Conservation (phyloP, 2,797 vertebrate genomes). For the Gymnoscopelus microlampas region DNA sequence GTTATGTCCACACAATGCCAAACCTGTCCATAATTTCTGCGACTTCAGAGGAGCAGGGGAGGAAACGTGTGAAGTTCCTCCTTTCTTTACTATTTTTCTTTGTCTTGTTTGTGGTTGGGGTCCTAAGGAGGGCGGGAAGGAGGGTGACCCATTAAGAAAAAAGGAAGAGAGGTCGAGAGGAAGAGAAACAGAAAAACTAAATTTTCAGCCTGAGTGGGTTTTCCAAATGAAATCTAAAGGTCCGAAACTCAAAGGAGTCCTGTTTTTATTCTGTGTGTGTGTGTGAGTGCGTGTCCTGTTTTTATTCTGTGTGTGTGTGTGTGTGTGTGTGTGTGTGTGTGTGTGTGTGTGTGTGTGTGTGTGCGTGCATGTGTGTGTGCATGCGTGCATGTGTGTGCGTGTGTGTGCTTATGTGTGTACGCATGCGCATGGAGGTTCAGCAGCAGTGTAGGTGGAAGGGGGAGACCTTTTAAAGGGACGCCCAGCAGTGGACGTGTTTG, state of each 20-base stretch:
- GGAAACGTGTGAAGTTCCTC: conserved; percentile 40
- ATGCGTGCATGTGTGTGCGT: conserved; percentile 28
- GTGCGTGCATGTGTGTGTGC: conserved; percentile 30
- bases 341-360: conserved; percentile 4
- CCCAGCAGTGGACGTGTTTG: conserved; percentile 85
- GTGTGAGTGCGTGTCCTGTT: conserved; percentile 41
- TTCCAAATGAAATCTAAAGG: conserved; percentile 78
- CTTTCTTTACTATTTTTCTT: conserved; percentile 58
- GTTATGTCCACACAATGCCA: conserved; percentile 53
- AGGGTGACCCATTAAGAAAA: conserved; percentile 53
- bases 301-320: conserved; percentile 24
- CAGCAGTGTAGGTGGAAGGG: conserved; percentile 16
- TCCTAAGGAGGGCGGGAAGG: conserved; percentile 20
- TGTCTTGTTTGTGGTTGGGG: conserved; percentile 44
- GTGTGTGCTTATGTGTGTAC: conserved; percentile 44
- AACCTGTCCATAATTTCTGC: conserved; percentile 71
- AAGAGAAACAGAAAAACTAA: conserved; percentile 74
- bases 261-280: conserved; percentile 38
- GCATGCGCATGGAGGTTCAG: conserved; percentile 38
- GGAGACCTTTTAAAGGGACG: conserved; percentile 73
- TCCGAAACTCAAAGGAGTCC: conserved; percentile 68
- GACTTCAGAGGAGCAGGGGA: conserved; percentile 42
- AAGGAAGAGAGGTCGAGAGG: conserved; percentile 54
- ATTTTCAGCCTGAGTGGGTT: conserved; percentile 82
- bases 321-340: conserved; percentile 30